Evolutionary conservation across 2,113 vertebrate species (phyloP).

Genomic region (Hassar affinis): DNA sequence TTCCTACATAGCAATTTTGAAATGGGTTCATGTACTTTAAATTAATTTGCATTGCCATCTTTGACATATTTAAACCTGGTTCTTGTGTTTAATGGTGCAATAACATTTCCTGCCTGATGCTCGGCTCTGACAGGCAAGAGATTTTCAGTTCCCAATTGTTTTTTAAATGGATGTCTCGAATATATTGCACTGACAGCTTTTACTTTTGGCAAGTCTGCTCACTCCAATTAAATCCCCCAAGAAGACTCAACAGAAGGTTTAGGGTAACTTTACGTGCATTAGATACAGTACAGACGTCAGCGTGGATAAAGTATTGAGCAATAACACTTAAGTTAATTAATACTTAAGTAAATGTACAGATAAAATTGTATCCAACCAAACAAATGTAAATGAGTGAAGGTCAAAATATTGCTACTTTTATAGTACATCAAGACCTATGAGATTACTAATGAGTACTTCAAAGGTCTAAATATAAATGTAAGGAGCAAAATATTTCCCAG

Average conservation of each 20-base stretch:
- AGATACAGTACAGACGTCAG: background rate
- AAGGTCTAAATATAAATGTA: background rate
- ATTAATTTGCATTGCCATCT: background rate
- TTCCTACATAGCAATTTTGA: background rate
- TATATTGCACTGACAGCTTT: background rate
- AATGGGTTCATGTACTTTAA: background rate
- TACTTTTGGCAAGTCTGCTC: background rate
- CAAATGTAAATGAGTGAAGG: background rate
- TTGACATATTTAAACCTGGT: background rate
- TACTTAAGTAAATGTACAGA: background rate
- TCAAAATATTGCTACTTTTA: too few species aligned
- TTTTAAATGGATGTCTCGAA: background rate
- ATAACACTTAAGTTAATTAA: background rate
- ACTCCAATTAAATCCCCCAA: background rate
- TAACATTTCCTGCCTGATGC: background rate
- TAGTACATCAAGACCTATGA: background rate
- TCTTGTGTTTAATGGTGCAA: slow-evolving; percentile 1
- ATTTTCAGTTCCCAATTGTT: background rate
- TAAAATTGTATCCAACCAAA: background rate
- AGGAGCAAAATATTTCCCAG: background rate
- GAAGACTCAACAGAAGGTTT: background rate
- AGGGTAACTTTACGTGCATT: background rate
- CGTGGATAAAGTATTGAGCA: background rate
- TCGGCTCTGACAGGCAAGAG: background rate
- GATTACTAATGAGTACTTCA: background rate